phyloP scores from a whole-genome alignment of 2,113 vertebrate genomes.

The Lepisosteus osseus region DNA sequence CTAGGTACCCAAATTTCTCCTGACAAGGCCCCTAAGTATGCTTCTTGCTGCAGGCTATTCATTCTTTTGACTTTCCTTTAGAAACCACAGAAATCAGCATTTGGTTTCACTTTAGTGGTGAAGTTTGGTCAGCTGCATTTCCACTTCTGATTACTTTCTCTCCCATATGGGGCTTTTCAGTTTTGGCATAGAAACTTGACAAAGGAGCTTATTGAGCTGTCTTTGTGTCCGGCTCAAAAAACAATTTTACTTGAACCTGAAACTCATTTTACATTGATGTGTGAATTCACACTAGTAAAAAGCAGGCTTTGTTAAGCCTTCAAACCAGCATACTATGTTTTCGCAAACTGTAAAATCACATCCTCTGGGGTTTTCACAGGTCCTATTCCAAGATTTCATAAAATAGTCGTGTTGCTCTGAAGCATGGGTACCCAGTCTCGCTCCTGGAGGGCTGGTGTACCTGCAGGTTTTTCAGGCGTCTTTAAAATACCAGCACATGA shows the following conservation, averaged over 20 bases:
- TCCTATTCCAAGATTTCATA: too few species aligned
- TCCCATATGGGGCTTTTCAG: constrained; percentile 20
- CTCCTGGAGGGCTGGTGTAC: too few species aligned
- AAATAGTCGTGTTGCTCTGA: too few species aligned
- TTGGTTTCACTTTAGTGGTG: constrained; percentile 14
- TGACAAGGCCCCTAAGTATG: background rate
- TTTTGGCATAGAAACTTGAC: background rate
- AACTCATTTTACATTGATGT: background rate
- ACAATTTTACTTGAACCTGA: background rate
- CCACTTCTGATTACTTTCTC: constrained; percentile 22
- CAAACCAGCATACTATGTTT: too few species aligned
- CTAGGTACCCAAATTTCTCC: background rate
- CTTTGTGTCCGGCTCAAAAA: background rate
- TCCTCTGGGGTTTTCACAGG: too few species aligned
- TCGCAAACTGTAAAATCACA: too few species aligned
- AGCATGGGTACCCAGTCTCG: too few species aligned
- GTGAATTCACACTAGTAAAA: background rate
- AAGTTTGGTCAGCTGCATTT: constrained; percentile 23
- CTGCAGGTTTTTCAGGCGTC: too few species aligned
- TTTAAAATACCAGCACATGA: too few species aligned
- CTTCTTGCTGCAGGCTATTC: background rate
- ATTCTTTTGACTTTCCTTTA: background rate
- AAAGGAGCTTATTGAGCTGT: background rate
- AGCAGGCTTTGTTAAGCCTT: too few species aligned
- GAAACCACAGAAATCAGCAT: constrained; percentile 9